phyloP scores from a whole-genome alignment of 2,113 vertebrate genomes.

The Solenodon paradoxus region DNA sequence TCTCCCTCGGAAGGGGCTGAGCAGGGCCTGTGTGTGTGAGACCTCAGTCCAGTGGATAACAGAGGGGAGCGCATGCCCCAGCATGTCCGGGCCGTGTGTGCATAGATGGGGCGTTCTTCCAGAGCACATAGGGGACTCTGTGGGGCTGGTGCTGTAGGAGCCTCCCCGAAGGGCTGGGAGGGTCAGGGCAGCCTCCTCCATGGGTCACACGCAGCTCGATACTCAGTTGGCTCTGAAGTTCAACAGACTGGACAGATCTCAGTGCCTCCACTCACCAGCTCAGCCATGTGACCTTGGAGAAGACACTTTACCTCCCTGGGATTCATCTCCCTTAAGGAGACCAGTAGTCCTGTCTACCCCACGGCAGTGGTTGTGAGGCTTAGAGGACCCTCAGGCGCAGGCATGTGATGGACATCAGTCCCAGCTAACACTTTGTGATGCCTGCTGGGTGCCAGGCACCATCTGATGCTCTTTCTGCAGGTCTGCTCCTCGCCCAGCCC shows the following conservation, averaged over 20 bases:
- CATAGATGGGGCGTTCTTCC: accelerated
- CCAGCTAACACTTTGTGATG: accelerated
- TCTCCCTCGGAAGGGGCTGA: background rate
- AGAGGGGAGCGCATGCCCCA: no score
- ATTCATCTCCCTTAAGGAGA: background rate
- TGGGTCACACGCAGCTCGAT: accelerated
- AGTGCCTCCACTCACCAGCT: background rate
- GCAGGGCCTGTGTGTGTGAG: background rate
- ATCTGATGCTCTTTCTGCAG: accelerated
- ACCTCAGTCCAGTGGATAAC: no score
- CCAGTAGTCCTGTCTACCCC: accelerated
- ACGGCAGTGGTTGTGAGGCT: background rate
- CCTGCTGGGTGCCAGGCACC: background rate
- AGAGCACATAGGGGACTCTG: background rate
- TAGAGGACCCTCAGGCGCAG: accelerated
- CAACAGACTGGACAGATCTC: background rate
- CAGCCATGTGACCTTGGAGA: background rate
- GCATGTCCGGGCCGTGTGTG: accelerated
- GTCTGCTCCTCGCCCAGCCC: no score
- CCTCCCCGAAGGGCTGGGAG: background rate
- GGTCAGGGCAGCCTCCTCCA: background rate
- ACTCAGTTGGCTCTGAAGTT: background rate
- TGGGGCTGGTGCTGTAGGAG: accelerated
- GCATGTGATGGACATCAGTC: accelerated
- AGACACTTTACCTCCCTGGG: background rate